Conservation (phyloP, 1,140 invertebrate species). For the Gyrodactylus bullatarudis region DNA sequence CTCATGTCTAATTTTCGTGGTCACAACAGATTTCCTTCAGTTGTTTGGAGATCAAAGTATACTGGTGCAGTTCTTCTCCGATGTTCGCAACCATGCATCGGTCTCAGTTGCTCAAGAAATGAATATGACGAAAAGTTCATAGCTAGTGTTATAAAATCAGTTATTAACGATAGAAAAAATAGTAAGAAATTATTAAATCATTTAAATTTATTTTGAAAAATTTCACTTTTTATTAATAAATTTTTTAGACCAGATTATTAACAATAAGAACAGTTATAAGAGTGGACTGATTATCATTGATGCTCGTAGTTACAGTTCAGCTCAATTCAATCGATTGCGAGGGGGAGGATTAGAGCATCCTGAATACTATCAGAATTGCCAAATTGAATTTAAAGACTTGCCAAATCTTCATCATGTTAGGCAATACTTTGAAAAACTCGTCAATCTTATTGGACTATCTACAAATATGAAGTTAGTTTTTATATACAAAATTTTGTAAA, state of each 20-base stretch:
- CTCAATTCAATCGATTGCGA: conserved; percentile 62
- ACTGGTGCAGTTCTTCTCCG: background rate
- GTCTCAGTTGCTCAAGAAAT: conserved; percentile 1
- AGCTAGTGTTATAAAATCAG: background rate
- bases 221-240: background rate
- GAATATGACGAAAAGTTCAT: background rate
- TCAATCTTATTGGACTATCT: background rate
- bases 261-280: background rate
- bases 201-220: background rate
- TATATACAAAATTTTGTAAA: no score
- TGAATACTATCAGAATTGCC: conserved; percentile 65
- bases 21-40: background rate
- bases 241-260: background rate
- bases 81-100: background rate
- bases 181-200: background rate
- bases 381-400: conserved; percentile 80
- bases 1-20: conserved; percentile 2
- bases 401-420: conserved; percentile 78
- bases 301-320: conserved; percentile 64
- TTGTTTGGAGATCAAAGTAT: background rate
- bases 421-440: conserved; percentile 26
- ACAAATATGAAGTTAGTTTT: background rate
- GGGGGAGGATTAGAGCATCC: conserved; percentile 66
- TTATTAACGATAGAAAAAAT: background rate
- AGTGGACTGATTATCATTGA: conserved; percentile 43